Conservation (phyloP, 2,888 invertebrate genomes). For the Agrilus cyanescens region DNA sequence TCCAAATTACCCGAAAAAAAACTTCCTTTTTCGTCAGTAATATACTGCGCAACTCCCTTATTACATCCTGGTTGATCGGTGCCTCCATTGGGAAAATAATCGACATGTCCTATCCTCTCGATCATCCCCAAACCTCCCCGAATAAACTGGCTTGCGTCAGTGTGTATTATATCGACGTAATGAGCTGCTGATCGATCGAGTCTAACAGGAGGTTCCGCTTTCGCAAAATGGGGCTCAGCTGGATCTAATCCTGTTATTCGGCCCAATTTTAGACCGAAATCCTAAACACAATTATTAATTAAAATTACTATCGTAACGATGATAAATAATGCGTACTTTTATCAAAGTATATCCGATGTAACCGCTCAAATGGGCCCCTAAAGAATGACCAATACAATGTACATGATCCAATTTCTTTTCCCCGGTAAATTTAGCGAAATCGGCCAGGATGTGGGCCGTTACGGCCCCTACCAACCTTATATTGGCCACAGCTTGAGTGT, state of each 20-base stretch:
- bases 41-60: slow-evolving; percentile 49
- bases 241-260: slow-evolving; percentile 84
- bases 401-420: slow-evolving; percentile 48
- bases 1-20: slow-evolving; percentile 45
- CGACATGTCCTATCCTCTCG: slow-evolving; percentile 75
- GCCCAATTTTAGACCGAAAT: slow-evolving; percentile 57
- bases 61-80: slow-evolving; percentile 61
- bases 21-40: slow-evolving; percentile 50
- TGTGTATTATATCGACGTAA: slow-evolving; percentile 85
- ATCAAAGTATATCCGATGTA: slow-evolving; percentile 71
- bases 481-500: slow-evolving; percentile 86
- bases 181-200: slow-evolving; percentile 77
- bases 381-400: slow-evolving; percentile 77
- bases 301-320: not conserved
- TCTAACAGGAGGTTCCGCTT: slow-evolving; percentile 67
- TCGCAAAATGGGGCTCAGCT: slow-evolving; percentile 82
- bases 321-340: slow-evolving; percentile 33
- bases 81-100: slow-evolving; percentile 88
- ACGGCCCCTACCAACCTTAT: slow-evolving; percentile 76
- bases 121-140: slow-evolving; percentile 68
- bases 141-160: slow-evolving; percentile 70
- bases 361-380: slow-evolving; percentile 75
- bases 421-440: slow-evolving; percentile 34
- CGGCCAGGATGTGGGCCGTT: slow-evolving; percentile 56
- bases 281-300: slow-evolving; percentile 27